These are phyloP conservation scores for Trichacis sp. DNA, from an alignment of 2,888 invertebrate genomes.

Conservation along the genomic window DNA sequence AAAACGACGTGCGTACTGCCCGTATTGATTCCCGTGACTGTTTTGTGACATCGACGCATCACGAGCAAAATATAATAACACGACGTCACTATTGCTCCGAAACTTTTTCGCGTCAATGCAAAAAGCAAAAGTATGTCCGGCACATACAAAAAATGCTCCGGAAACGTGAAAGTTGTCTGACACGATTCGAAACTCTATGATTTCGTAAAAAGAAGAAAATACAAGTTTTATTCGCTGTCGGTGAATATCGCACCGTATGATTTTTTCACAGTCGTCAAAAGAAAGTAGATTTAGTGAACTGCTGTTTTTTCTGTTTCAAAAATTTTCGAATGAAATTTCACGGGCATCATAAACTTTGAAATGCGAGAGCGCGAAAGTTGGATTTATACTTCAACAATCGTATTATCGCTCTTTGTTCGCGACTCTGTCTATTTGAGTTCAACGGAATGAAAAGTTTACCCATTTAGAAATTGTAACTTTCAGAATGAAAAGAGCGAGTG, in stretches of 20 bases:
- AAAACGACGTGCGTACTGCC: constrained; percentile 12
- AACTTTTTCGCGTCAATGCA: constrained; percentile 28
- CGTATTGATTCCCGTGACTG: constrained; percentile 26
- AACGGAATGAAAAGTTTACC: constrained; percentile 18
- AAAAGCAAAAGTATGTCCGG: constrained; percentile 19
- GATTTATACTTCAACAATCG: constrained; percentile 31
- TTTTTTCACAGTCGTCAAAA: too few species aligned
- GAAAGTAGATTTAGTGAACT: too few species aligned
- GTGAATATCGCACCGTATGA: too few species aligned
- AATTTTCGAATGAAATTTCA: too few species aligned
- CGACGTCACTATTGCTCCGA: constrained; percentile 34
- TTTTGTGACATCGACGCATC: constrained; percentile 24
- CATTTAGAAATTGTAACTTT: constrained; percentile 24
- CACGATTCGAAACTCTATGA: constrained; percentile 26
- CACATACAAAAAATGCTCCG: constrained; percentile 28
- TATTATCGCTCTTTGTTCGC: constrained; percentile 20
- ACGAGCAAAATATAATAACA: constrained; percentile 26
- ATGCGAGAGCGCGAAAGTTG: constrained; percentile 5
- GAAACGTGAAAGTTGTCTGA: constrained; percentile 21
- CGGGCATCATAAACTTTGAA: too few species aligned
- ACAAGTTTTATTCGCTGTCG: too few species aligned
- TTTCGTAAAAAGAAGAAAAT: constrained; percentile 11
- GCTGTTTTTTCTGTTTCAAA: too few species aligned
- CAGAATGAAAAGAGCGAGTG: constrained; percentile 17
- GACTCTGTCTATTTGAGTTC: constrained; percentile 8